phyloP scores from a whole-genome alignment of 2,888 invertebrate species.

The Pherbina coryleti region DNA sequence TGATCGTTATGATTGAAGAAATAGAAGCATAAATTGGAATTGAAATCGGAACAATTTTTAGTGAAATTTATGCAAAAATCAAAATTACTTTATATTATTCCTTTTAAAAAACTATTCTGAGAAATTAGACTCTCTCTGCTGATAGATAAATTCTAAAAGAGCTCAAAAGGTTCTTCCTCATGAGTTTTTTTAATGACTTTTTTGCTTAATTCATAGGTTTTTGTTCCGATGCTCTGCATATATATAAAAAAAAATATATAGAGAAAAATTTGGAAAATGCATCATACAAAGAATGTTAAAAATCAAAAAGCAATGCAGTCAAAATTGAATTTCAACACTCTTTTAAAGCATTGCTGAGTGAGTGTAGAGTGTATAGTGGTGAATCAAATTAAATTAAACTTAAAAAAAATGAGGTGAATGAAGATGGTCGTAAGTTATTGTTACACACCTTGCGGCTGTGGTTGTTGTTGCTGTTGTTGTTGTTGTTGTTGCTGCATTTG shows the following conservation, averaged over 20 bases:
- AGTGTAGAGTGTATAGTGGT: background rate
- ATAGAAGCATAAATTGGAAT: too few relatives aligned
- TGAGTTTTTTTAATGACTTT: too few relatives aligned
- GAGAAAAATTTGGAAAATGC: constrained; percentile 14
- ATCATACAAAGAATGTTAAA: background rate
- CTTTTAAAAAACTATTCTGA: too few relatives aligned
- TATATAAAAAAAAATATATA: background rate
- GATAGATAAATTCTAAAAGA: too few relatives aligned
- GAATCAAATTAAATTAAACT: constrained; percentile 19
- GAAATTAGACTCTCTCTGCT: too few relatives aligned
- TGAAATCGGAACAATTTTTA: too few relatives aligned
- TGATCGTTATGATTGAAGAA: too few relatives aligned
- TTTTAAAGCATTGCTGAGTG: constrained; percentile 24
- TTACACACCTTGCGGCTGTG: constrained; percentile 56
- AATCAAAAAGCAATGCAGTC: constrained; percentile 26
- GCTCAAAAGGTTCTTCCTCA: too few relatives aligned
- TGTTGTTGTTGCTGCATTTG: constrained; percentile 29
- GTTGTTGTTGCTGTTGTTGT: constrained; percentile 28
- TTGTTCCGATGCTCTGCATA: constrained; percentile 11
- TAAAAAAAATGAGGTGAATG: background rate
- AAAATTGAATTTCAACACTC: background rate
- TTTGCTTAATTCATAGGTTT: constrained; percentile 5
- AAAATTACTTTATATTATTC: too few relatives aligned
- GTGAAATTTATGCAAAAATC: too few relatives aligned
- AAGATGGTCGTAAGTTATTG: background rate